Conservation (phyloP, 2,113 vertebrate species). For the Procavia capensis region DNA sequence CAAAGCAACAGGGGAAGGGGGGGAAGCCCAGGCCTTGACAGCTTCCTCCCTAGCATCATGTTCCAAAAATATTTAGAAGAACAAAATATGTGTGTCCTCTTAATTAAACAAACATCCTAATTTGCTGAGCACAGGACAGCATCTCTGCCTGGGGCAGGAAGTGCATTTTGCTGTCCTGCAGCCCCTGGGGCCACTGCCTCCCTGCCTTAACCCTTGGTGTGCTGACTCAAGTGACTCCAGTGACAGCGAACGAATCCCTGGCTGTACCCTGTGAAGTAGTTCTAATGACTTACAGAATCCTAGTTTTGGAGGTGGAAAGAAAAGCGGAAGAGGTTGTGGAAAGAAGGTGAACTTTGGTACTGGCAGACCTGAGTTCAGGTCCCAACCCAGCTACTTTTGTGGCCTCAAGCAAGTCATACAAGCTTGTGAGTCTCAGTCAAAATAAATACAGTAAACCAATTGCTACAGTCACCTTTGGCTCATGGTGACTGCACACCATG, state of each 20-base stretch:
- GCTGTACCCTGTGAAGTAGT: neutral
- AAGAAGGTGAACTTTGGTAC: neutral
- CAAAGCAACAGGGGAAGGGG: neutral
- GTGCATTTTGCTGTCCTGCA: slow-evolving; percentile 66
- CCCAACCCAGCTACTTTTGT: neutral
- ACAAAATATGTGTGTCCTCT: slow-evolving; percentile 67
- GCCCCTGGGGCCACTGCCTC: slow-evolving; percentile 54
- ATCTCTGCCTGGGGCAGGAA: slow-evolving; percentile 59
- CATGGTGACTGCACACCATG: neutral
- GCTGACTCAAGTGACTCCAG: neutral
- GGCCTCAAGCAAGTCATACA: neutral
- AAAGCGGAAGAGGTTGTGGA: neutral
- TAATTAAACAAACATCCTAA: slow-evolving; percentile 74
- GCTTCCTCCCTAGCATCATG: slow-evolving; percentile 73
- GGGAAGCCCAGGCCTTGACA: slow-evolving; percentile 33
- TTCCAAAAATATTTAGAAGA: slow-evolving; percentile 81
- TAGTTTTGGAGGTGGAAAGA: neutral
- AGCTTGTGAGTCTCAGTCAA: neutral
- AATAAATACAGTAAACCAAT: neutral
- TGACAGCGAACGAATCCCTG: neutral
- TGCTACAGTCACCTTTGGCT: neutral
- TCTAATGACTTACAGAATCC: neutral
- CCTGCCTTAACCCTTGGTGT: slow-evolving; percentile 71
- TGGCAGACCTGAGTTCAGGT: neutral
- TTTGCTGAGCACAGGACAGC: slow-evolving; percentile 77